phyloP scores from a whole-genome alignment of 2,888 invertebrate species.

The Geotrupes spiniger region DNA sequence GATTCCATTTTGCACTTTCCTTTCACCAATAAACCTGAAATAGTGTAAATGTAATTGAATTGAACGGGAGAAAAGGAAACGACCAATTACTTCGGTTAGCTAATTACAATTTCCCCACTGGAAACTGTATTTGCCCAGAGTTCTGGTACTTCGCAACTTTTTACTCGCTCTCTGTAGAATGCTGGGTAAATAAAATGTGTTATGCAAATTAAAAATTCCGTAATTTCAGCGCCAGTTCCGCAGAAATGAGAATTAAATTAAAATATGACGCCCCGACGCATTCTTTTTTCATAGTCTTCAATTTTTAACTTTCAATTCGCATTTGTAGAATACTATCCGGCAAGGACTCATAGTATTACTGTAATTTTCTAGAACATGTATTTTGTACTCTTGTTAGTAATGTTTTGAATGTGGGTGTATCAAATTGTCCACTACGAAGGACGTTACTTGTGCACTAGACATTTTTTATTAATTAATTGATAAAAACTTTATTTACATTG shows the following conservation, averaged over 20 bases:
- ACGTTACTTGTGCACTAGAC: no score
- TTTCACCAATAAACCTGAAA: conserved; percentile 23
- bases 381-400: no score
- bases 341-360: no score
- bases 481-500: no score
- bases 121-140: conserved; percentile 10
- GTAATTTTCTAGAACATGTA: no score
- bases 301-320: no score
- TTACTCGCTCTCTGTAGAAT: conserved; percentile 15
- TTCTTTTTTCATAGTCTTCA: no score
- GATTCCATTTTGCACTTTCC: conserved; percentile 14
- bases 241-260: conserved; percentile 19
- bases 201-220: conserved; percentile 26
- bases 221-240: conserved; percentile 13
- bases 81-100: conserved; percentile 34
- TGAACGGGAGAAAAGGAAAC: conserved; percentile 30
- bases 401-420: no score
- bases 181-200: conserved; percentile 21
- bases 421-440: no score
- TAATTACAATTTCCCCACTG: conserved; percentile 30
- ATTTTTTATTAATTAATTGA: no score
- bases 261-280: conserved; percentile 12
- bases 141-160: conserved; percentile 19
- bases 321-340: no score
- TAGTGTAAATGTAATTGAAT: conserved; percentile 34